Conservation (phyloP, 2,113 vertebrate genomes). For the Circaetus cinerascens region DNA sequence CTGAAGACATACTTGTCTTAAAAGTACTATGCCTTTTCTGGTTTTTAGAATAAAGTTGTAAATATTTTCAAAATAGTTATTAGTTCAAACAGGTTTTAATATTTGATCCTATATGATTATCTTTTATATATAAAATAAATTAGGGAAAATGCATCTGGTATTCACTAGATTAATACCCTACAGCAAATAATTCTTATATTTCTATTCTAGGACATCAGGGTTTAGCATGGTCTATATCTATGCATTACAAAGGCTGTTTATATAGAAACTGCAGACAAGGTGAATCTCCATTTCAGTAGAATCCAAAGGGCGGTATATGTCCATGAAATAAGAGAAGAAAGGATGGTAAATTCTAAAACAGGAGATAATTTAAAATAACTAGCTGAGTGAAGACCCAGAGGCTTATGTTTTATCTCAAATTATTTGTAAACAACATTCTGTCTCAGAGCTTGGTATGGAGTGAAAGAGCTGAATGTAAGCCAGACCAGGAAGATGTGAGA, state of each 20-base stretch:
- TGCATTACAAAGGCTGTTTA: not conserved
- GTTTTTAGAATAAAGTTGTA: not conserved
- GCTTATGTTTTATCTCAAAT: slow-evolving; percentile 43
- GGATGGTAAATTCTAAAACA: not conserved
- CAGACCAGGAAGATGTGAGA: slow-evolving; percentile 38
- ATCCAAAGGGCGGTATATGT: not conserved
- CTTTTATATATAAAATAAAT: not conserved
- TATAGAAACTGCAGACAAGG: not conserved
- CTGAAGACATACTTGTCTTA: not conserved
- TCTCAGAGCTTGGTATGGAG: not conserved
- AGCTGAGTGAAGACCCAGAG: not conserved
- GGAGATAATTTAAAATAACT: not conserved
- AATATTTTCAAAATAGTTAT: not conserved
- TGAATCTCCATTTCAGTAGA: not conserved
- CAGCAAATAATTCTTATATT: not conserved
- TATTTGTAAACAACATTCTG: slow-evolving; percentile 54
- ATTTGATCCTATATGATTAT: not conserved
- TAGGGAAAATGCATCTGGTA: not conserved
- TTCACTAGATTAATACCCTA: not conserved
- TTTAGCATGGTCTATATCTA: not conserved
- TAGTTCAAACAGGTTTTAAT: not conserved
- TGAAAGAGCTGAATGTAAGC: slow-evolving; percentile 20
- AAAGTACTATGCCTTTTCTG: not conserved
- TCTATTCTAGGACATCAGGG: not conserved
- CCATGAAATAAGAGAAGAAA: not conserved